Conservation (phyloP, 2,113 vertebrate species). For the Heterochromis multidens region DNA sequence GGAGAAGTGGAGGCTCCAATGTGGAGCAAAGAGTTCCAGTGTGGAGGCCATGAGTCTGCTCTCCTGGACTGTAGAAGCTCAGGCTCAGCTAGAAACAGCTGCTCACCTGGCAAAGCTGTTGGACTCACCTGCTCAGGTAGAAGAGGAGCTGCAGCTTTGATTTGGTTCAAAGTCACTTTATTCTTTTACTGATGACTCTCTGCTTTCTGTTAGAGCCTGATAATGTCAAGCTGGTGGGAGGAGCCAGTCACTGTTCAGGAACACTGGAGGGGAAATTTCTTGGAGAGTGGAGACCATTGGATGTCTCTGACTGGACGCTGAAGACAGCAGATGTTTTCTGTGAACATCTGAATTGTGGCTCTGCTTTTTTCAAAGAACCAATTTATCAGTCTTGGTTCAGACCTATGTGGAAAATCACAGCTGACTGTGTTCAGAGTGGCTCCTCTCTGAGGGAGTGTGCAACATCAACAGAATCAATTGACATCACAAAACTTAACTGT, state of each 20-base stretch:
- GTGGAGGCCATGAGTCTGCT: too few species aligned
- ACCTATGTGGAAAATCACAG: background rate
- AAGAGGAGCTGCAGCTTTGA: too few species aligned
- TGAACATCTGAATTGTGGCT: background rate
- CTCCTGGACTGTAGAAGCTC: too few species aligned
- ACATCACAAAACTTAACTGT: background rate
- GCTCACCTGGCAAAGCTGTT: too few species aligned
- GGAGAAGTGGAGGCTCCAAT: too few species aligned
- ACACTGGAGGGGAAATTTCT: background rate
- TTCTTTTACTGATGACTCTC: background rate
- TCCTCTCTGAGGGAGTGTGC: background rate
- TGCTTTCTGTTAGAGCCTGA: background rate
- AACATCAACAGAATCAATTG: background rate
- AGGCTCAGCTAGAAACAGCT: too few species aligned
- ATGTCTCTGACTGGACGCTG: background rate
- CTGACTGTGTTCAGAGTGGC: background rate
- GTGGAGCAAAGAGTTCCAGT: too few species aligned
- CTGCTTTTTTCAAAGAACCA: background rate
- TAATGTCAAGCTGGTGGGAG: background rate
- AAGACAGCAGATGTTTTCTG: accelerated
- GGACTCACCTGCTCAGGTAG: too few species aligned
- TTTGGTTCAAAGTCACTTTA: too few species aligned
- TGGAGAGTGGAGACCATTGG: background rate
- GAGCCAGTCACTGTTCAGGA: background rate
- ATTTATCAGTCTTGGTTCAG: too few species aligned